Evolutionary conservation across 2,797 vertebrate genomes (phyloP).

Genomic region (Arremon aurantiirostris): DNA sequence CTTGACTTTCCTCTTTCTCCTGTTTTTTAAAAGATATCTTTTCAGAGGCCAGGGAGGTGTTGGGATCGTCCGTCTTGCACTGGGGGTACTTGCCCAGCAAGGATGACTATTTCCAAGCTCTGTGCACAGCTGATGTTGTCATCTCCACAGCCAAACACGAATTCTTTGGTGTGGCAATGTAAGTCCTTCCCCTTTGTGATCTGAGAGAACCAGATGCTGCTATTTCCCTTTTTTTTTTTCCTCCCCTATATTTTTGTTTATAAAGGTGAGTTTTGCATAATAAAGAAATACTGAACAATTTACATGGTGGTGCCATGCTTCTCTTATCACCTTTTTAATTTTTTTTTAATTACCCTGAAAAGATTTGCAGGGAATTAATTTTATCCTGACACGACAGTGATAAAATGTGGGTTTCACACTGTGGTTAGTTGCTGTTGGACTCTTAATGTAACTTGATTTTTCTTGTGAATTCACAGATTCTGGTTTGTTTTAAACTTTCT

Average conservation of each 20-base stretch:
- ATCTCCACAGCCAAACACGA: constrained; percentile 95
- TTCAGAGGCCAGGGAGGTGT: constrained; percentile 76
- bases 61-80: constrained; percentile 83
- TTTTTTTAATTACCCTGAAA: neutral
- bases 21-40: constrained; percentile 85
- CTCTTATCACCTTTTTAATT: neutral
- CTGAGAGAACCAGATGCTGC: constrained; percentile 44
- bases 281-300: neutral
- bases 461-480: neutral
- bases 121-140: constrained; percentile 91
- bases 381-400: neutral
- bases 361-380: neutral
- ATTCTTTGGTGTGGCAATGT: constrained; percentile 98
- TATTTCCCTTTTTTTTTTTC: neutral
- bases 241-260: neutral
- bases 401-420: neutral
- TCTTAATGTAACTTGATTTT: neutral
- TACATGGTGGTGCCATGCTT: neutral
- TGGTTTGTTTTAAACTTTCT: constrained; percentile 17
- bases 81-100: constrained; percentile 91
- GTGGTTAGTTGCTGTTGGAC: neutral
- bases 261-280: constrained; percentile 7
- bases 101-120: constrained; percentile 85
- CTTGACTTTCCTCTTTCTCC: constrained; percentile 80
- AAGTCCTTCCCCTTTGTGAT: constrained; percentile 76